Evolutionary conservation across 2,888 invertebrate genomes (phyloP), one percentile per base, ranked within the genome.

Genomic region (Erebia aethiops): DNA sequence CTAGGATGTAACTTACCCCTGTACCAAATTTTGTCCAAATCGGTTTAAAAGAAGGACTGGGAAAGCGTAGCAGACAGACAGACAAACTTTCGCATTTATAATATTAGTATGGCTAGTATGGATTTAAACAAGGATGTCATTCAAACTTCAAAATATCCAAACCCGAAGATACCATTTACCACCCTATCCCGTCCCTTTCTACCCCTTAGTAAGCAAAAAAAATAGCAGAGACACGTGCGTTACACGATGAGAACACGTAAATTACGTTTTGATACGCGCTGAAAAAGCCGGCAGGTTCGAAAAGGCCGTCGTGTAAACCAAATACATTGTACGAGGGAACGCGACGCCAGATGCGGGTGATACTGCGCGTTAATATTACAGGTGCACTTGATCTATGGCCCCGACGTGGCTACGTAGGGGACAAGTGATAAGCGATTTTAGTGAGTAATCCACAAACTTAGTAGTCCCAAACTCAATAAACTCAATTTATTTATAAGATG

Each of bases 331-430:
- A 67, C 74, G 65, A 62, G 61, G 67, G 73, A 16, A 13, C 56
- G 56, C 21, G 13, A 2, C 84, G 82, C 79, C 86, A 82, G 80
- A 78, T 86, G 86, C 75, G 76, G 76, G 81, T 81, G 86, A 86
- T 85, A 82, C 82, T 81, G 75, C 76, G 78, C 83, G 83, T 83
- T 84, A 82, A 82, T 83, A 81, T 80, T 82, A 81, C 83, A 84
- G 83, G 83, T 84, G 82, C 77, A 75, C 76, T 76, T 84, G 84
- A 86, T 85, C 80, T 84, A 86, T 84, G 71, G 84, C 71, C 69
- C 61, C 75, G 76, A 83, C 85, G 84, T 81, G 81, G 58, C 10
- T 70, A 64, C 84, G 66, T 16, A 66, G 72, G 83, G 84, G 66
- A 9, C 74, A 79, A 81, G 80, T 21, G 3, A 81, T 0, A 64